These are phyloP conservation scores for Melanostigma gelatinosum DNA, from an alignment of 2,113 vertebrate species.

Conservation along the genomic window DNA sequence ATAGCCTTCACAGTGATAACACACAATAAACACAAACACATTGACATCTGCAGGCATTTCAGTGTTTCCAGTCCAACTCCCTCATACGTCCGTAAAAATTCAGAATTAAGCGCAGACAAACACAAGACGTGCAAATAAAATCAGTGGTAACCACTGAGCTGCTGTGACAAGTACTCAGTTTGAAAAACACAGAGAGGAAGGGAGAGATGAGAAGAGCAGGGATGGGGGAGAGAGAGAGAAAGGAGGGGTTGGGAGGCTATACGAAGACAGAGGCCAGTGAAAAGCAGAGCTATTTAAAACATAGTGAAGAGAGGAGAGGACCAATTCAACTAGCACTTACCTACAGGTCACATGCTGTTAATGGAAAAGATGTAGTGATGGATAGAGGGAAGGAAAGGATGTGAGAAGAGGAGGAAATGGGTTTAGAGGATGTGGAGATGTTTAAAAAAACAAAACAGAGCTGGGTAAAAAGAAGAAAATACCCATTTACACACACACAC, in stretches of 20 bases:
- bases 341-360: conserved; percentile 59
- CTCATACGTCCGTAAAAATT: conserved; percentile 1
- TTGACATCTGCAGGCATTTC: neutral
- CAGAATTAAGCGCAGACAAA: neutral
- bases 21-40: conserved; percentile 13
- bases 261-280: conserved; percentile 44
- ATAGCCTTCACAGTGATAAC: neutral
- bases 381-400: conserved; percentile 43
- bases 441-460: conserved; percentile 38
- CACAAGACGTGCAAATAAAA: neutral
- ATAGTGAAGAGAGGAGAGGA: conserved; percentile 45
- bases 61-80: conserved; percentile 7
- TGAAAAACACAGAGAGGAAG: neutral
- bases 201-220: neutral
- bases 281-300: conserved; percentile 74
- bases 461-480: neutral
- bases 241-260: neutral
- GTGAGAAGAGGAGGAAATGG: conserved; percentile 39
- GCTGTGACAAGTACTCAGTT: neutral
- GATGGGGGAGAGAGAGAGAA: conserved; percentile 1
- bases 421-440: conserved; percentile 26
- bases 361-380: conserved; percentile 68
- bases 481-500: neutral
- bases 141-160: neutral
- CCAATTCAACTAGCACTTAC: conserved; percentile 66